A percentile compares a stretch with the other conserved stretches of the same genome.
phyloP scores from a whole-genome alignment of 2,888 invertebrate genomes.

The Scrobipalpa costella region DNA sequence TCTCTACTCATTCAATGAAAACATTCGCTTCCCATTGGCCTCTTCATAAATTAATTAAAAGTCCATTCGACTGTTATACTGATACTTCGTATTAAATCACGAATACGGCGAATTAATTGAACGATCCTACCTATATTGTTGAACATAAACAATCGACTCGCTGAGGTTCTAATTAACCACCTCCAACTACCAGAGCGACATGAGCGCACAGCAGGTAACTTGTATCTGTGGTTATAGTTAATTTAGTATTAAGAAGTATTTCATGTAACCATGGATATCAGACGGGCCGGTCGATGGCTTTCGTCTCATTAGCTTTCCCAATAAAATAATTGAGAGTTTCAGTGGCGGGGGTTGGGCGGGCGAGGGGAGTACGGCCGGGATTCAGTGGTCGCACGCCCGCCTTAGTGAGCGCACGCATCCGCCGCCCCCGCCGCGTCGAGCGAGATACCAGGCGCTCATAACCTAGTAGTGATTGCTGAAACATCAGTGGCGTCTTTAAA shows the following conservation, averaged over 20 bases:
- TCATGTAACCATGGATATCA: constrained; percentile 42
- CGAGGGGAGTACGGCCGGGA: constrained; percentile 51
- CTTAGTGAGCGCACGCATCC: constrained; percentile 64
- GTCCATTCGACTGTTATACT: background rate
- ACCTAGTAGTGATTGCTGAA: constrained; percentile 45
- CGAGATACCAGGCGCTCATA: constrained; percentile 48
- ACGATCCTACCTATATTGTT: constrained; percentile 16
- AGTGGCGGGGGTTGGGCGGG: constrained; percentile 53
- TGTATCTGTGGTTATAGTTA: constrained; percentile 4
- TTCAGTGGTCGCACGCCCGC: constrained; percentile 72
- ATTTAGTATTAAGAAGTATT: constrained; percentile 17
- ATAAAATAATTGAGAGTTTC: constrained; percentile 80
- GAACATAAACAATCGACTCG: constrained; percentile 14
- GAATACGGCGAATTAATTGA: background rate
- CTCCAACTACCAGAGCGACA: background rate
- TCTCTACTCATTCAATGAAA: background rate
- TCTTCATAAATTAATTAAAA: constrained; percentile 16
- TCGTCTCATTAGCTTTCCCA: constrained; percentile 78
- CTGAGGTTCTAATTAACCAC: constrained; percentile 20
- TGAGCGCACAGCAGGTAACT: background rate
- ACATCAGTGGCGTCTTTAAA: constrained; percentile 43
- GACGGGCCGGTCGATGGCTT: constrained; percentile 56
- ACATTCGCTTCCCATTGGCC: background rate
- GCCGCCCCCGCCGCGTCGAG: constrained; percentile 24
- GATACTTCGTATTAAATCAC: background rate